Percentiles rank a stretch among this genome's conserved stretches.
These are phyloP conservation scores for Nothocercus nigrocapillus DNA, from an alignment of 2,113 vertebrate genomes.

Conservation along the genomic window DNA sequence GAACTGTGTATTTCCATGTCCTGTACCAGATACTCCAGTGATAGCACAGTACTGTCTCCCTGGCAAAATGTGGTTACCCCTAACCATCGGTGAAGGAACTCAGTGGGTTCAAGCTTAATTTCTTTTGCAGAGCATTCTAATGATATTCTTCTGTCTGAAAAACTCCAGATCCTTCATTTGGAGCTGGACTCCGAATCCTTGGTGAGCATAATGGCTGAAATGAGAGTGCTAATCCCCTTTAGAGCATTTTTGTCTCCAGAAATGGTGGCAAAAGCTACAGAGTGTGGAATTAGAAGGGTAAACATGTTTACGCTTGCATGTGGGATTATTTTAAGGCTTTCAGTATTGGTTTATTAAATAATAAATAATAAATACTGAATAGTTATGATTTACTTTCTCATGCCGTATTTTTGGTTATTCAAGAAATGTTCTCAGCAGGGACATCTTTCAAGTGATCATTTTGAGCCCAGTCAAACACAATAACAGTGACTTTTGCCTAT, in stretches of 20 bases:
- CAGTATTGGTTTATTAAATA: background rate
- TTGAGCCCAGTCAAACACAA: background rate
- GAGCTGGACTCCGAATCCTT: background rate
- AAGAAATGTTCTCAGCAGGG: background rate
- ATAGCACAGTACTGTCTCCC: background rate
- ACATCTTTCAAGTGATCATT: slow-evolving; percentile 10
- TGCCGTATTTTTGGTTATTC: background rate
- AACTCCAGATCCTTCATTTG: background rate
- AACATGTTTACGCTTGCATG: background rate
- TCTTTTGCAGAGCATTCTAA: background rate
- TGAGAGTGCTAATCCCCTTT: background rate
- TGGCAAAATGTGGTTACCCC: background rate
- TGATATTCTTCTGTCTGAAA: background rate
- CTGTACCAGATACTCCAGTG: background rate
- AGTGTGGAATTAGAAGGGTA: background rate
- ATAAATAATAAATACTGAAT: background rate
- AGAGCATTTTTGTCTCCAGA: background rate
- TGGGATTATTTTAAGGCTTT: background rate
- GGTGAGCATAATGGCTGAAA: background rate
- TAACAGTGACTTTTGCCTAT: background rate
- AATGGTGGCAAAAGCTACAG: background rate
- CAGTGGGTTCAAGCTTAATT: background rate
- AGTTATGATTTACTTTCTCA: background rate
- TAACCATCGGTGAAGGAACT: background rate
- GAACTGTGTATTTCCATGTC: fast-evolving